phyloP scores from a whole-genome alignment of 2,888 invertebrate species.

The Cheilosia soror region DNA sequence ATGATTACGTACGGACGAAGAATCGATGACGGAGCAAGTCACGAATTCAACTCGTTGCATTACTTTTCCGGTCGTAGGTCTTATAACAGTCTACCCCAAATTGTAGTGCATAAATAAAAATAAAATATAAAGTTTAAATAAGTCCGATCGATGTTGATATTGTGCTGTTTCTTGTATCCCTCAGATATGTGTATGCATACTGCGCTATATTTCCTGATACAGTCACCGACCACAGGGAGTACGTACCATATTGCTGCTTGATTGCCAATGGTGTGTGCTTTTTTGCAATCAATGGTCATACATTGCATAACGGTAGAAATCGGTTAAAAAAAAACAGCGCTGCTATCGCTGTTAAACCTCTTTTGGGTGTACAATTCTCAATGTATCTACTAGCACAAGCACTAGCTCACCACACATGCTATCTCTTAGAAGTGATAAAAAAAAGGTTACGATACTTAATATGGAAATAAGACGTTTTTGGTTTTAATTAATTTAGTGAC shows the following conservation, averaged over 20 bases:
- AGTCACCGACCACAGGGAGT: slow-evolving; percentile 14
- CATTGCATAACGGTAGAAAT: slow-evolving; percentile 49
- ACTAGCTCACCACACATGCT: background rate
- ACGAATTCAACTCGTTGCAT: slow-evolving; percentile 46
- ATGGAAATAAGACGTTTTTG: slow-evolving; percentile 14
- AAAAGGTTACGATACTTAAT: slow-evolving; percentile 12
- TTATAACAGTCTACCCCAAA: slow-evolving; percentile 26
- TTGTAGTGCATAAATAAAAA: slow-evolving; percentile 26
- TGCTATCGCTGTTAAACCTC: background rate
- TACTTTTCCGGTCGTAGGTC: slow-evolving; percentile 22
- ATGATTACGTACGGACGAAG: slow-evolving; percentile 3
- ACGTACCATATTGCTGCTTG: background rate
- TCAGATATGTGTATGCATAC: background rate
- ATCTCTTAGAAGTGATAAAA: background rate
- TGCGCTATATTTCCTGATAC: slow-evolving; percentile 23
- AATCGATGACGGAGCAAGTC: slow-evolving; percentile 48
- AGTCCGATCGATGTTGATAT: slow-evolving; percentile 45
- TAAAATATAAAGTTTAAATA: slow-evolving; percentile 39
- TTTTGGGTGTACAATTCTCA: slow-evolving; percentile 15
- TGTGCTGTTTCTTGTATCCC: slow-evolving; percentile 10
- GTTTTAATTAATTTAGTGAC: slow-evolving; percentile 32
- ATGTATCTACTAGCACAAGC: background rate
- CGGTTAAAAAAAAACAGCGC: background rate
- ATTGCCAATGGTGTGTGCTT: slow-evolving; percentile 24
- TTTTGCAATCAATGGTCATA: slow-evolving; percentile 28